These are phyloP conservation scores for Neosalanx taihuensis DNA, from an alignment of 2,797 vertebrate genomes.

Conservation along the genomic window DNA sequence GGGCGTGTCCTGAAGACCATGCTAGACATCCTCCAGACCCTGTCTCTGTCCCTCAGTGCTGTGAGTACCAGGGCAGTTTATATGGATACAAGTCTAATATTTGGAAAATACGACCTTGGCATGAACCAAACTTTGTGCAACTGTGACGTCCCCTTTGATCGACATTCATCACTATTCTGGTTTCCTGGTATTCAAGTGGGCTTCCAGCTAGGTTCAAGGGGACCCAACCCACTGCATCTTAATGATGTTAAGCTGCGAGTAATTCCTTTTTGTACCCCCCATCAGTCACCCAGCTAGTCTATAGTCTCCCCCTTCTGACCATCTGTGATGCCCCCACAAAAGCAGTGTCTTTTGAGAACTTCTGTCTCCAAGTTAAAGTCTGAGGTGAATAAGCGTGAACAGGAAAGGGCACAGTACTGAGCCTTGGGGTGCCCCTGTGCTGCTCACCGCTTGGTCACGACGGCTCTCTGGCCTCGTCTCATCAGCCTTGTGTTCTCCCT, in stretches of 20 bases:
- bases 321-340: not conserved
- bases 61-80: conserved; percentile 70
- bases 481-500: not conserved
- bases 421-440: not conserved
- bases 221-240: not conserved
- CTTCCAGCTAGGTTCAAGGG: too few relatives aligned
- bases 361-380: not conserved
- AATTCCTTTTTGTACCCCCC: not conserved
- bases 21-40: conserved; percentile 93
- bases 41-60: conserved; percentile 86
- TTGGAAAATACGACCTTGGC: not conserved
- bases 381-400: not conserved
- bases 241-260: conserved; percentile 4
- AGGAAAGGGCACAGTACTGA: not conserved
- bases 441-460: not conserved
- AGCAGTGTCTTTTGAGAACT: not conserved
- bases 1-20: conserved; percentile 96
- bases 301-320: not conserved
- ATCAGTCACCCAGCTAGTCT: not conserved
- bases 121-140: not conserved
- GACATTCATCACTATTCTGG: too few relatives aligned
- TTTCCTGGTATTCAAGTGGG: too few relatives aligned
- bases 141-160: not conserved
- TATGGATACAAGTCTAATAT: not conserved
- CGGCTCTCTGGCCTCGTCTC: not conserved